Base-by-base conservation (phyloP, 2,888 invertebrate genomes). In the Drosophila subquinaria region DNA sequence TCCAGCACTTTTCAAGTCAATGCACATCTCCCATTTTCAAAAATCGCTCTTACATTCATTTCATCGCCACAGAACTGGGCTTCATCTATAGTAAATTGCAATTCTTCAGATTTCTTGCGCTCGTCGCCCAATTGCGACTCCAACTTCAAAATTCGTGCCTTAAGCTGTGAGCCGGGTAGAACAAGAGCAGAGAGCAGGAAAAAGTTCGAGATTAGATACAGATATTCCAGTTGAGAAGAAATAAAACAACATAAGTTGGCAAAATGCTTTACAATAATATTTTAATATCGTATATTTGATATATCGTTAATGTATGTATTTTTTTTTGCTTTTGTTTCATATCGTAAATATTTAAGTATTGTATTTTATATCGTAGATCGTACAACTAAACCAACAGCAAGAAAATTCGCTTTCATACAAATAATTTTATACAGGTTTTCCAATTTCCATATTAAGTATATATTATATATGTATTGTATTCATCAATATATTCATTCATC, bases 61-160 rank as follows among this genome's bases (percentile, higher is more conserved):
- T 98, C 98, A 90, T 96, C 96, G 92, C 97, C 97, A 85, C 95
- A 95, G 87, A 98, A 96, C 50, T 96, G 96, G 82, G 97, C 97
- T 92, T 99, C 98, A 93, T 98, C 98, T 76, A 97, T 96, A 66
- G 96, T 94, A 92, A 98, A 98, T 93, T 97, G 96, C 71, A 98
- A 94, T 92, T 98, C 98, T 93, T 98, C 98, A 5, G 96, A 95
- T 93, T 96, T 97, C 90, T 96, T 95, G 81, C 94, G 92, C 89
- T 97, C 97, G 82, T 97, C 97, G 65, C 96, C 96, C 76, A 97
- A 92, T 86, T 95, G 95, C 70, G 94, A 93, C 77, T 94, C 93
- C 68, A 97, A 93, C 60, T 95, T 94, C 57, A 91, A 93, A 87
- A 95, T 94, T 71, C 95, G 95, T 68, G 95, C 94, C 70, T 93